These are phyloP conservation scores for Anthoptus insignis DNA, from an alignment of 2,888 invertebrate genomes.

Conservation along the genomic window DNA sequence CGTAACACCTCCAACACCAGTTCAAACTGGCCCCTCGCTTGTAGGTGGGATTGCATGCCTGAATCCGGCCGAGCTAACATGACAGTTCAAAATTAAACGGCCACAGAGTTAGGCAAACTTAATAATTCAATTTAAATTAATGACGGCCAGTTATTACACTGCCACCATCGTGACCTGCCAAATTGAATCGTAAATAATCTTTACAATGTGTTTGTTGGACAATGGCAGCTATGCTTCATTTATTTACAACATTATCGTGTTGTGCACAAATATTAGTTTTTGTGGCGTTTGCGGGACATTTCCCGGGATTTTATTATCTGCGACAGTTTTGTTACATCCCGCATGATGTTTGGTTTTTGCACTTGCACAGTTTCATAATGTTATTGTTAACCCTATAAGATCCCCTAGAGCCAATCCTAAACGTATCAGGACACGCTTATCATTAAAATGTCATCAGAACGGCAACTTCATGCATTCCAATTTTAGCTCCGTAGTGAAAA, in stretches of 20 bases:
- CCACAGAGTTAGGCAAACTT: constrained; percentile 48
- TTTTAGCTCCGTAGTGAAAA: no score
- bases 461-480: no score
- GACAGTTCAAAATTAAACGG: constrained; percentile 46
- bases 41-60: neutral
- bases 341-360: constrained; percentile 9
- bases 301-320: constrained; percentile 41
- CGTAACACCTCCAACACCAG: constrained; percentile 20
- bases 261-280: constrained; percentile 47
- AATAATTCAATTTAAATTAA: constrained; percentile 60
- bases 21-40: neutral
- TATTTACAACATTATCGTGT: constrained; percentile 52
- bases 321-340: constrained; percentile 33
- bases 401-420: no score
- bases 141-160: constrained; percentile 53
- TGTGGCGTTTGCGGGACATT: constrained; percentile 18
- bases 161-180: constrained; percentile 53
- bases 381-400: no score
- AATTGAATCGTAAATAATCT: constrained; percentile 58
- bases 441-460: no score
- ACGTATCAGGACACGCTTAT: no score
- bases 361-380: neutral
- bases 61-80: constrained; percentile 41
- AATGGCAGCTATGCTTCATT: constrained; percentile 55
- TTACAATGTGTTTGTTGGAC: constrained; percentile 54